These are phyloP conservation scores for Litocranius walleri DNA, from an alignment of 2,113 vertebrate genomes.

Conservation along the genomic window DNA sequence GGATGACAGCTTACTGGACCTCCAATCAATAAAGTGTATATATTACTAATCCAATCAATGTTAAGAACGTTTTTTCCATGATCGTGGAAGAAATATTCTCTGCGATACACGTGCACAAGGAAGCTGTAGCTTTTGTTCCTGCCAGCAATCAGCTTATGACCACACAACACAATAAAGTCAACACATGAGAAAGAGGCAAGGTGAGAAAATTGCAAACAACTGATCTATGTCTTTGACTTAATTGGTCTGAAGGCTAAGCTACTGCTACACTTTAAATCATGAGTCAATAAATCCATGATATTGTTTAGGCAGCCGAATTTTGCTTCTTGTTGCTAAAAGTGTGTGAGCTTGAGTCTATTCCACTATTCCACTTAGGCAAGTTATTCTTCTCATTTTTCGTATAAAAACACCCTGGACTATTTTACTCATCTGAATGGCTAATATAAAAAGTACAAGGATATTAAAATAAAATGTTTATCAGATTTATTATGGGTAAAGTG, in stretches of 20 bases:
- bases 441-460: not conserved
- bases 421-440: conserved; percentile 11
- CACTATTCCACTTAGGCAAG: not conserved
- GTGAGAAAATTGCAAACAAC: not conserved
- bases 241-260: not conserved
- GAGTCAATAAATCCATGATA: not conserved
- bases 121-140: not conserved
- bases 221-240: not conserved
- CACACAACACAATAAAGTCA: not conserved
- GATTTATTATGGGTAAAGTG: conserved; percentile 3
- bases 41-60: not conserved
- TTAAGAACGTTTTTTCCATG: not conserved
- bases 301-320: not conserved
- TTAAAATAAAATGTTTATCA: not conserved
- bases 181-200: not conserved
- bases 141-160: not conserved
- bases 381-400: not conserved
- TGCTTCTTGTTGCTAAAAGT: not conserved
- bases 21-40: not conserved
- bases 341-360: not conserved
- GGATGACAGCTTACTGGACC: not conserved
- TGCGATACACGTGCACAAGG: not conserved
- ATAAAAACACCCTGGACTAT: not conserved
- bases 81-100: not conserved
- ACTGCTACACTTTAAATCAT: not conserved